Percentiles rank a stretch among this genome's conserved stretches.
These are phyloP conservation scores for Pandemis corylana DNA, from an alignment of 2,888 invertebrate species.

Conservation along the genomic window DNA sequence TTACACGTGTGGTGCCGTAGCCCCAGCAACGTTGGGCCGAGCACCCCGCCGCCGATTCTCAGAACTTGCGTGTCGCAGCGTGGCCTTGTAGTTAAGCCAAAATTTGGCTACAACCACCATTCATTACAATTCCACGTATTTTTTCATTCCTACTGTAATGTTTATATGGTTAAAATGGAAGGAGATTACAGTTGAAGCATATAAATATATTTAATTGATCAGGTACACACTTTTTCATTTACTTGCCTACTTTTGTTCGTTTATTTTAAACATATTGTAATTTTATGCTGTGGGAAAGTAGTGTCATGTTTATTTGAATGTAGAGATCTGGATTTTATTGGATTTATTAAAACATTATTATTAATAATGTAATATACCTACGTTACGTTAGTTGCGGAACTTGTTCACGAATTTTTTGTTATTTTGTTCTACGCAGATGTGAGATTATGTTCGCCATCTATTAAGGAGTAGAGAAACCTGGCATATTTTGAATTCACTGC, in stretches of 20 bases:
- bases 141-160: background rate
- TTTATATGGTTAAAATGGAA: background rate
- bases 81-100: conserved; percentile 22
- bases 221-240: too few relatives aligned
- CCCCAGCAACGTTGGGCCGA: background rate
- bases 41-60: conserved; percentile 23
- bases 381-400: too few relatives aligned
- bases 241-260: too few relatives aligned
- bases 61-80: conserved; percentile 33
- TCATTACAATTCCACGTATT: background rate
- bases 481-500: background rate
- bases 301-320: background rate
- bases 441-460: conserved; percentile 11
- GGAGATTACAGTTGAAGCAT: background rate
- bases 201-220: too few relatives aligned
- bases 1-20: background rate
- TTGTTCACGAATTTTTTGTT: background rate
- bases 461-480: conserved; percentile 5
- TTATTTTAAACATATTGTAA: too few relatives aligned
- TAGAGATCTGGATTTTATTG: too few relatives aligned
- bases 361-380: too few relatives aligned
- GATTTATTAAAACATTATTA: background rate
- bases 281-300: too few relatives aligned
- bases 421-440: background rate
- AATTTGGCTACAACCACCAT: conserved; percentile 26